A percentile compares a stretch with the other conserved stretches of the same genome.
phyloP scores from a whole-genome alignment of 2,113 vertebrate genomes.

The Caloenas nicobarica region DNA sequence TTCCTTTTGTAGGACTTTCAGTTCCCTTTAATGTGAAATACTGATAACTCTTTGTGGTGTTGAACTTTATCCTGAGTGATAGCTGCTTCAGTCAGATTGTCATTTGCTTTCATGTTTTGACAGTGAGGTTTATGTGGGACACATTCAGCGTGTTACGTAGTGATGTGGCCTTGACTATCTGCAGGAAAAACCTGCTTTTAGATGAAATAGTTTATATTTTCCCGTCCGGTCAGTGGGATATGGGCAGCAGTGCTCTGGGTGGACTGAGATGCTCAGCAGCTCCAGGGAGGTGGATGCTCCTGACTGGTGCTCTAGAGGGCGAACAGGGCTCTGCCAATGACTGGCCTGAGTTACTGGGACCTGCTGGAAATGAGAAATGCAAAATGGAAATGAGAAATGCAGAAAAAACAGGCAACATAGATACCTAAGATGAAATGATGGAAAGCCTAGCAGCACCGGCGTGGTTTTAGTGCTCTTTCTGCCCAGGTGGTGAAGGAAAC shows the following conservation, averaged over 20 bases:
- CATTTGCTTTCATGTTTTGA: neutral
- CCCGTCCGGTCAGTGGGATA: rapidly evolving
- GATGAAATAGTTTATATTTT: neutral
- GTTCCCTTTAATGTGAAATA: neutral
- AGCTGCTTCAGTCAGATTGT: neutral
- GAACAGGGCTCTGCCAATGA: neutral
- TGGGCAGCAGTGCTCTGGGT: neutral
- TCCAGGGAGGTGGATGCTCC: neutral
- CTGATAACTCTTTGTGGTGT: neutral
- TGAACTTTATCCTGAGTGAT: neutral
- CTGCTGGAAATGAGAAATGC: neutral
- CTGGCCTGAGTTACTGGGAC: neutral
- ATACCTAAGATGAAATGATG: neutral
- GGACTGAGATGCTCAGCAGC: neutral
- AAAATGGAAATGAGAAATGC: neutral
- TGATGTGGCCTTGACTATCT: neutral
- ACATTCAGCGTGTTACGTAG: neutral
- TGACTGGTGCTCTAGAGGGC: neutral
- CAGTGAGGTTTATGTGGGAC: neutral
- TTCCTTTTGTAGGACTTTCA: neutral
- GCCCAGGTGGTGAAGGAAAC: neutral
- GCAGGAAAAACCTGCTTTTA: neutral
- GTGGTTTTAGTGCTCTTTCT: neutral
- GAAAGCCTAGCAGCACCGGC: neutral
- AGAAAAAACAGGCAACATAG: neutral